Percentiles rank a stretch among this genome's conserved stretches.
Evolutionary conservation across 1,140 invertebrate genomes (phyloP).

Genomic region (Papilio glaucus): DNA sequence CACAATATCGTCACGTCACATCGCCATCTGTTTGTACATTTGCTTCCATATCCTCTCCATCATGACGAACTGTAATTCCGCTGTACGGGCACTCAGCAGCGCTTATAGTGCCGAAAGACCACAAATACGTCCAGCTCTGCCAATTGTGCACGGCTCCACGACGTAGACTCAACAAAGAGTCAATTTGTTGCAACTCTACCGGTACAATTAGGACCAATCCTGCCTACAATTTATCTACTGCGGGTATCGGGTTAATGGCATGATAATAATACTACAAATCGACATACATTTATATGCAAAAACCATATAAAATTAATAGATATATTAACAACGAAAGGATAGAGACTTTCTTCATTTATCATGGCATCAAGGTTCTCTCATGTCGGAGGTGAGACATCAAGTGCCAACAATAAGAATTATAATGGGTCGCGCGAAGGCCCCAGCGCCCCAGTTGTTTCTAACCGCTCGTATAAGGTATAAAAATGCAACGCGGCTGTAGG

Average conservation of each 20-base stretch:
- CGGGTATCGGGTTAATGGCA: too few relatives aligned
- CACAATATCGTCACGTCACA: neutral
- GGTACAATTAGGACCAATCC: constrained; percentile 52
- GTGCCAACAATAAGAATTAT: constrained; percentile 43
- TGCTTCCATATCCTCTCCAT: constrained; percentile 51
- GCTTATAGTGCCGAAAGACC: too few relatives aligned
- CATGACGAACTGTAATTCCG: too few relatives aligned
- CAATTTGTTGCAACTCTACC: constrained; percentile 47
- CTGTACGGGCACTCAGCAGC: too few relatives aligned
- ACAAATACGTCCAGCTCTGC: too few relatives aligned
- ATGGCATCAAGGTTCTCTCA: neutral
- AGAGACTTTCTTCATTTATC: too few relatives aligned
- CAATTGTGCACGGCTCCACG: neutral
- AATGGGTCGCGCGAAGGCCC: neutral
- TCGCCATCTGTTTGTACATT: constrained; percentile 54
- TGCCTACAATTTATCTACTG: neutral
- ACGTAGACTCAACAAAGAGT: constrained; percentile 57
- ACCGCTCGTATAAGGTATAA: constrained; percentile 56
- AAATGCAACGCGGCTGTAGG: constrained; percentile 49
- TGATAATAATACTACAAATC: too few relatives aligned
- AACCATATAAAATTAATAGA: too few relatives aligned
- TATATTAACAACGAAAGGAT: too few relatives aligned
- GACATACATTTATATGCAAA: too few relatives aligned
- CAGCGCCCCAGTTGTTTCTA: constrained; percentile 46
- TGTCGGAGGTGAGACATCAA: constrained; percentile 41